phyloP scores from a whole-genome alignment of 2,888 invertebrate genomes.

The Lepidochitona cinerea region DNA sequence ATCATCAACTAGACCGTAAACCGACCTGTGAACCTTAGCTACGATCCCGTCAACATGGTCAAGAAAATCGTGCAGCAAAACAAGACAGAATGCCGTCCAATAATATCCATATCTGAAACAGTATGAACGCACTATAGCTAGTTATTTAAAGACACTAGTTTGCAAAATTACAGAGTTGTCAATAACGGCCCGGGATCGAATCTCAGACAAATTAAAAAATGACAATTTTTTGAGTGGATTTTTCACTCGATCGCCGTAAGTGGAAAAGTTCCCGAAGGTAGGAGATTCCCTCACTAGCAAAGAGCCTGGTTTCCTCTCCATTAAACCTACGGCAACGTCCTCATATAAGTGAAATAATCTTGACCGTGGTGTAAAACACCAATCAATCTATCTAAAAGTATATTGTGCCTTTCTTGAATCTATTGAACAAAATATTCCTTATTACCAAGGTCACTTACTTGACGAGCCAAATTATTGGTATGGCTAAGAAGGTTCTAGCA shows the following conservation, averaged over 20 bases:
- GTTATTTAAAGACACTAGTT: too few species aligned
- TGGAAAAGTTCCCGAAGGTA: not conserved
- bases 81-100: slow-evolving; percentile 43
- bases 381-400: not conserved
- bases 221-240: not conserved
- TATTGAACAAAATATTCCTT: not conserved
- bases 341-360: too few species aligned
- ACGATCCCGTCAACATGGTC: slow-evolving; percentile 64
- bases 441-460: slow-evolving; percentile 45
- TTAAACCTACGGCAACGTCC: not conserved
- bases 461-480: slow-evolving; percentile 53
- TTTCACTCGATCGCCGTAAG: too few species aligned
- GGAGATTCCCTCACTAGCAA: not conserved
- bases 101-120: slow-evolving; percentile 48
- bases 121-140: too few species aligned
- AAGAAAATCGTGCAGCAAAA: slow-evolving; percentile 58
- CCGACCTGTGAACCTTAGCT: slow-evolving; percentile 54
- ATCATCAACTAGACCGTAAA: slow-evolving; percentile 56
- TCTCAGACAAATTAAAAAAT: not conserved
- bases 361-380: too few species aligned
- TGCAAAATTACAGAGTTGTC: too few species aligned
- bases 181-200: too few species aligned
- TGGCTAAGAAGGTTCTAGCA: slow-evolving; percentile 51
- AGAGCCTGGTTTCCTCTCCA: too few species aligned
- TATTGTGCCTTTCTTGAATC: too few species aligned